Percentiles rank a stretch among this genome's conserved stretches.
phyloP scores from a whole-genome alignment of 1,140 invertebrate species.

The Drosophila asahinai region DNA sequence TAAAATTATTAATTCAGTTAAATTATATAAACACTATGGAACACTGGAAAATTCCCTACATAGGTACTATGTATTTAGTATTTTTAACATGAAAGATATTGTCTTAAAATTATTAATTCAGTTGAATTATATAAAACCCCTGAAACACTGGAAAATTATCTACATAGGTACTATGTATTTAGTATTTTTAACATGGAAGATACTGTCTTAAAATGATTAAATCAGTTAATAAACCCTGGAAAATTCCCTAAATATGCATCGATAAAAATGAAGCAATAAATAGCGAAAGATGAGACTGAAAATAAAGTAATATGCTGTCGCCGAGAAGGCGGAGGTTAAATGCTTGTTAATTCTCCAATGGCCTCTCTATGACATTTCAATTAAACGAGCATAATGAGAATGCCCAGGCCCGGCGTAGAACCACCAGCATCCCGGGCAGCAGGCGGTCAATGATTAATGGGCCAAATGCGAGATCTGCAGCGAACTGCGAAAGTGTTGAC shows the following conservation, averaged over 20 bases:
- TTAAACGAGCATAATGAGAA: conserved; percentile 56
- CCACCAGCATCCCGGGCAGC: conserved; percentile 24
- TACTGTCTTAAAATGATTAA: too few relatives aligned
- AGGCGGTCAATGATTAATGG: conserved; percentile 57
- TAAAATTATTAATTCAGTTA: too few relatives aligned
- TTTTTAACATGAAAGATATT: background rate
- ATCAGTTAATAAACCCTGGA: background rate
- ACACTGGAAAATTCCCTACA: background rate
- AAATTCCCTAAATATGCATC: too few relatives aligned
- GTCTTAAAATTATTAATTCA: too few relatives aligned
- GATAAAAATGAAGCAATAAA: conserved; percentile 37
- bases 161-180: too few relatives aligned
- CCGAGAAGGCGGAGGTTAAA: conserved; percentile 38
- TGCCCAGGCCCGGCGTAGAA: background rate
- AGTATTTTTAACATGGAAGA: background rate
- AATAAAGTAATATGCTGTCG: conserved; percentile 23
- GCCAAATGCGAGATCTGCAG: conserved; percentile 53
- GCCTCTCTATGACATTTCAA: conserved; percentile 65
- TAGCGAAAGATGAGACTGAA: conserved; percentile 1
- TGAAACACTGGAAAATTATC: background rate
- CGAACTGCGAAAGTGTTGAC: conserved; percentile 58
- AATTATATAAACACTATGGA: too few relatives aligned
- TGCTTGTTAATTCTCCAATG: conserved; percentile 51
- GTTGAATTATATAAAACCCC: too few relatives aligned
- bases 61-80: background rate